Evolutionary conservation across 2,888 invertebrate genomes (phyloP).

Genomic region (Nymphalis c-album): DNA sequence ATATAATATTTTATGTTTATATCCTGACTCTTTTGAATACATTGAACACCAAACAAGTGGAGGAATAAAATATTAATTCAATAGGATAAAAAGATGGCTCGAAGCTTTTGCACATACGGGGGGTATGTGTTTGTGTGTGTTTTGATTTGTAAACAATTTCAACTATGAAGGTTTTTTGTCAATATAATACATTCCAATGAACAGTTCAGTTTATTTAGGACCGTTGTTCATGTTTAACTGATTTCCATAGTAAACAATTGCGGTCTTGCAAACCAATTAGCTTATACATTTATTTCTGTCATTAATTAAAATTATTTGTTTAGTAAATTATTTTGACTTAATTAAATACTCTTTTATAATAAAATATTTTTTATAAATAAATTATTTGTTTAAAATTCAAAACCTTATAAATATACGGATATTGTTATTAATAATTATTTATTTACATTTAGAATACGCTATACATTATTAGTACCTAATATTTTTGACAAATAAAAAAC

Average conservation of each 20-base stretch:
- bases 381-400: neutral
- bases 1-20: too few species aligned
- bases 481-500: too few species aligned
- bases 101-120: too few species aligned
- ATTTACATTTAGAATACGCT: too few species aligned
- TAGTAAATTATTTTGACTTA: slow-evolving; percentile 13
- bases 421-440: too few species aligned
- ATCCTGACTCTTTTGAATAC: too few species aligned
- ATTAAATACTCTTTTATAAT: neutral
- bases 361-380: neutral
- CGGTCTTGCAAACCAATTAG: slow-evolving; percentile 35
- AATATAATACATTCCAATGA: slow-evolving; percentile 29
- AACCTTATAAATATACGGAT: neutral
- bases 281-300: slow-evolving; percentile 24
- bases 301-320: slow-evolving; percentile 23
- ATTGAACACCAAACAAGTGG: too few species aligned
- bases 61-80: too few species aligned
- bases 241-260: slow-evolving; percentile 39
- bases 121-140: too few species aligned
- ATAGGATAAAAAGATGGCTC: too few species aligned
- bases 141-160: too few species aligned
- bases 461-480: too few species aligned
- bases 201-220: slow-evolving; percentile 34
- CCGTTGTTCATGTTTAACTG: slow-evolving; percentile 29
- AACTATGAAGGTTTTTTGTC: slow-evolving; percentile 8